Conservation (phyloP, 2,113 vertebrate species). For the Eublepharis macularius region DNA sequence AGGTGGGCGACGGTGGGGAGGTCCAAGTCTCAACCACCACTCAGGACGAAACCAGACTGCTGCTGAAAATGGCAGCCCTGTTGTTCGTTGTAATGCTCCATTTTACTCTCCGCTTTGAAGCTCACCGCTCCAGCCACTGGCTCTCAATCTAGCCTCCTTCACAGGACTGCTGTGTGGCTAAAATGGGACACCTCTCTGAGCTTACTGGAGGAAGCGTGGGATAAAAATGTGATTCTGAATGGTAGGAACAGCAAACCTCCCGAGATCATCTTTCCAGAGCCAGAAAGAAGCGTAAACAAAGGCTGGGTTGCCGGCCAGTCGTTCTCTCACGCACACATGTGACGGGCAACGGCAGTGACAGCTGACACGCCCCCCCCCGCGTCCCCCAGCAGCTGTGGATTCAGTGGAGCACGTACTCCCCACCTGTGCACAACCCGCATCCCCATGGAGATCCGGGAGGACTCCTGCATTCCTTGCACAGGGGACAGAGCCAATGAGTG, state of each 20-base stretch:
- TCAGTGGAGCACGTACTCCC: slow-evolving; percentile 34
- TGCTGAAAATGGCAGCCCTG: background rate
- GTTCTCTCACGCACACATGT: background rate
- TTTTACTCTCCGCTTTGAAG: background rate
- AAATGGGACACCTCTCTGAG: background rate
- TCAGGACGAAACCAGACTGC: background rate
- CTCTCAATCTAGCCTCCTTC: background rate
- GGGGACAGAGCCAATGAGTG: background rate
- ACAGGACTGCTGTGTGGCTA: background rate
- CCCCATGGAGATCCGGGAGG: background rate
- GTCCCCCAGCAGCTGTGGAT: slow-evolving; percentile 11
- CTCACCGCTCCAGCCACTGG: background rate
- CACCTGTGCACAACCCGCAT: background rate
- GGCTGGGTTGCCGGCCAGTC: background rate
- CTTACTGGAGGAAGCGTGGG: background rate
- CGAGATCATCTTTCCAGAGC: slow-evolving; percentile 22
- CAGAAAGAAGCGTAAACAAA: background rate
- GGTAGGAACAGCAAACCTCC: background rate
- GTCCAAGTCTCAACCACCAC: background rate
- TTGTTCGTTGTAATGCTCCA: background rate
- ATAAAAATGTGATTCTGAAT: background rate
- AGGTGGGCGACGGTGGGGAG: too few relatives aligned
- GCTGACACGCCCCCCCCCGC: background rate
- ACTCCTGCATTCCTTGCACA: background rate
- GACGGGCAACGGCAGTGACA: background rate